Evolutionary conservation across 37 sponge, comb jelly and placozoan species (phyloP).

Genomic region (Corticium candelabrum): DNA sequence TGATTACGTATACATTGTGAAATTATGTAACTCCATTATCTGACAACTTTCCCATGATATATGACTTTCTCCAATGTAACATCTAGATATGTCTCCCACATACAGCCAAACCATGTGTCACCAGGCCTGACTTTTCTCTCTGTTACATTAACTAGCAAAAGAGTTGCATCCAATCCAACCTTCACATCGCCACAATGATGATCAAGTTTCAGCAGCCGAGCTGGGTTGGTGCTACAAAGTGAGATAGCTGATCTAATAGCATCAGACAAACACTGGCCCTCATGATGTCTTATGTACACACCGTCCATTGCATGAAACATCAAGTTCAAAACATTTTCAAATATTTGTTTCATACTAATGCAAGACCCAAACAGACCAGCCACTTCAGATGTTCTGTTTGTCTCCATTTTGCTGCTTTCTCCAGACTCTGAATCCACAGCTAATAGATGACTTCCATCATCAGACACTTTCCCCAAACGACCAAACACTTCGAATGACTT

Average conservation of each 20-base stretch:
- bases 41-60: too few species aligned
- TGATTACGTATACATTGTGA: too few species aligned
- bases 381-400: background rate
- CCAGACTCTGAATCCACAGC: background rate
- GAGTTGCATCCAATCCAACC: background rate
- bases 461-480: background rate
- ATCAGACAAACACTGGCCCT: background rate
- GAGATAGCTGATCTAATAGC: background rate
- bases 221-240: background rate
- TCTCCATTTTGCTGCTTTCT: background rate
- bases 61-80: too few species aligned
- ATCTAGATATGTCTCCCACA: too few species aligned
- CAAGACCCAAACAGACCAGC: background rate
- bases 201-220: background rate
- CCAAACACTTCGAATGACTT: slow-evolving; percentile 1
- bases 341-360: background rate
- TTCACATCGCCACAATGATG: background rate
- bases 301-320: background rate
- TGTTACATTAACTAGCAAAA: background rate
- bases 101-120: too few species aligned
- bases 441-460: background rate
- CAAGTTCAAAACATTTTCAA: background rate
- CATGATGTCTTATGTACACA: background rate
- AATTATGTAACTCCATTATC: too few species aligned
- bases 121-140: background rate